Conservation (phyloP, 2,888 invertebrate genomes). For the Epirrhoe tristata region DNA sequence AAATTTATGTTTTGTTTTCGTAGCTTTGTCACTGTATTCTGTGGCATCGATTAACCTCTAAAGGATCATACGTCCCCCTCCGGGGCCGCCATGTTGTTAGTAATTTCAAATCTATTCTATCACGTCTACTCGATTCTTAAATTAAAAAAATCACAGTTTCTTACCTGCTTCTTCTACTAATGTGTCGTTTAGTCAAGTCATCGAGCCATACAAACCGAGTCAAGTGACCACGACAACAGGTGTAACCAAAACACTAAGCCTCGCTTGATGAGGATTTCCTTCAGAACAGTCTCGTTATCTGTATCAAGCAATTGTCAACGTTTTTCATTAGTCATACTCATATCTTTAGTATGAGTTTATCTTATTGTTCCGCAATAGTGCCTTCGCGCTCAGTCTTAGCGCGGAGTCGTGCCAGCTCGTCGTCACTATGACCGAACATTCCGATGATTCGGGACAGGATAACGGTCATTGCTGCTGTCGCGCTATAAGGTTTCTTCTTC, state of each 20-base stretch:
- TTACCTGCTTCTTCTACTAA: too few relatives aligned
- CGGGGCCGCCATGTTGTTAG: too few relatives aligned
- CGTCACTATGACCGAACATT: constrained; percentile 50
- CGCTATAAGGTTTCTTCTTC: constrained; percentile 25
- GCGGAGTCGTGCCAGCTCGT: constrained; percentile 32
- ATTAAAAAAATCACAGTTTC: too few relatives aligned
- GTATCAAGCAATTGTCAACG: constrained; percentile 39
- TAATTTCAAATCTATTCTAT: too few relatives aligned
- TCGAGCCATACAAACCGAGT: constrained; percentile 3
- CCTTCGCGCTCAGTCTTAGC: constrained; percentile 49
- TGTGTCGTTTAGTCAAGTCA: neutral
- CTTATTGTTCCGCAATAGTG: constrained; percentile 60
- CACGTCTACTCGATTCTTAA: too few relatives aligned
- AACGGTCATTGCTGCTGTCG: constrained; percentile 52
- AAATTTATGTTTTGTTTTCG: too few relatives aligned
- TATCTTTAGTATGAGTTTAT: constrained; percentile 67
- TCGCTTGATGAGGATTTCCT: constrained; percentile 41
- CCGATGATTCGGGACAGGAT: constrained; percentile 44
- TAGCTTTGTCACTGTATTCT: too few relatives aligned
- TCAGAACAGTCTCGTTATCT: constrained; percentile 50
- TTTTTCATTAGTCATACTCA: constrained; percentile 67
- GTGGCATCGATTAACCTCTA: too few relatives aligned
- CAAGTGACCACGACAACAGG: constrained; percentile 27
- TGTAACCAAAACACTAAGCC: constrained; percentile 41
- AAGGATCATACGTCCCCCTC: too few relatives aligned